These are phyloP conservation scores for Acrocephalus scirpaceus DNA, from an alignment of 2,797 vertebrate genomes.

Conservation along the genomic window DNA sequence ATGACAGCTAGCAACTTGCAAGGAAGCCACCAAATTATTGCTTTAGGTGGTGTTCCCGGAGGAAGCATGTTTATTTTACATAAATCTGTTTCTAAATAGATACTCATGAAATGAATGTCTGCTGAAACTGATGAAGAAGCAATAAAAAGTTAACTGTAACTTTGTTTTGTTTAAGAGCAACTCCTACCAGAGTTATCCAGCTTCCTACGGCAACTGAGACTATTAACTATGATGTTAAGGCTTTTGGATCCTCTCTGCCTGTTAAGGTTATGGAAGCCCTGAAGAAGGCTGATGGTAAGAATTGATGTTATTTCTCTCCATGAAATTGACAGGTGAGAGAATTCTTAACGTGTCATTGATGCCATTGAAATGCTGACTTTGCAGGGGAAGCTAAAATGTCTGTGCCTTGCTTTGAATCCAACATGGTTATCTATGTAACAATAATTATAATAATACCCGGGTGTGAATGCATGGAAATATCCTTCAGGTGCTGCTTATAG, in stretches of 20 bases:
- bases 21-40: neutral
- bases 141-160: neutral
- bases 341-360: neutral
- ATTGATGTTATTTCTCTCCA: neutral
- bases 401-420: neutral
- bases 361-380: neutral
- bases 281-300: constrained; percentile 85
- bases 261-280: constrained; percentile 96
- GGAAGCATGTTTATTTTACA: neutral
- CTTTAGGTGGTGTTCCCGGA: neutral
- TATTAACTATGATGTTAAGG: constrained; percentile 88
- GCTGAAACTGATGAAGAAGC: neutral
- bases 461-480: neutral
- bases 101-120: neutral
- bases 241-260: constrained; percentile 91
- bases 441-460: neutral
- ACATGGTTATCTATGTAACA: neutral
- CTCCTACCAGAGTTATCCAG: constrained; percentile 83
- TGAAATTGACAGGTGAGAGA: neutral
- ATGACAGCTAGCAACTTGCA: neutral
- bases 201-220: constrained; percentile 81
- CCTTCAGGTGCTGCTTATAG: neutral
- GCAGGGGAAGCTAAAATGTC: neutral
- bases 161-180: constrained; percentile 77
- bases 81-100: neutral